Conservation (phyloP, 2,113 vertebrate genomes). For the Xenopus tropicalis region DNA sequence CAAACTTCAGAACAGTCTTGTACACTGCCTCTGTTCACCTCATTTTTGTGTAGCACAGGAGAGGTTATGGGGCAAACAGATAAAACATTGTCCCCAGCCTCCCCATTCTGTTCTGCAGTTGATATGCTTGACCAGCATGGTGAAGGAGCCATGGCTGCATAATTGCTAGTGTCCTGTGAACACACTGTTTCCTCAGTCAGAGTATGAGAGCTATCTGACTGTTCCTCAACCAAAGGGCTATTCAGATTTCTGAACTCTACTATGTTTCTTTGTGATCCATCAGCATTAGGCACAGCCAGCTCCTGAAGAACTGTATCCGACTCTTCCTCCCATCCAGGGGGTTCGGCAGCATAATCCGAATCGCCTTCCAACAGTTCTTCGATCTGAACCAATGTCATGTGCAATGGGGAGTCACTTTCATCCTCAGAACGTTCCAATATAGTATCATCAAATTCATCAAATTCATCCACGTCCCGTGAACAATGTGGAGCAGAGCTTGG, state of each 20-base stretch:
- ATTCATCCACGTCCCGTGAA: slow-evolving; percentile 8
- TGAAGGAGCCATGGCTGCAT: slow-evolving; percentile 24
- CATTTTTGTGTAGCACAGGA: not conserved
- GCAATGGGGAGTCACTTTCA: slow-evolving; percentile 56
- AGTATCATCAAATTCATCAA: slow-evolving; percentile 55
- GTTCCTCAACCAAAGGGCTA: not conserved
- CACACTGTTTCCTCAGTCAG: not conserved
- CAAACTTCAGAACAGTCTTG: too few species aligned
- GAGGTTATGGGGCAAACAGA: not conserved
- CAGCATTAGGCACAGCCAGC: not conserved
- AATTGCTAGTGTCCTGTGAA: slow-evolving; percentile 3
- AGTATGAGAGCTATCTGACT: not conserved
- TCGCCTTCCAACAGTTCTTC: slow-evolving; percentile 61
- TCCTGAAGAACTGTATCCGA: not conserved
- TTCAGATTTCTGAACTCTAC: not conserved
- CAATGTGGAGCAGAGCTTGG: slow-evolving; percentile 5
- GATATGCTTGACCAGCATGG: not conserved
- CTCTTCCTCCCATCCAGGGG: not conserved
- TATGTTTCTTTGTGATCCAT: not conserved
- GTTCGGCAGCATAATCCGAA: slow-evolving; percentile 1
- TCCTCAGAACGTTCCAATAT: slow-evolving; percentile 58
- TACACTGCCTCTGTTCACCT: not conserved
- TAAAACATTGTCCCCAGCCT: too few species aligned
- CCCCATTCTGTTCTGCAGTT: not conserved
- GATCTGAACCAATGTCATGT: slow-evolving; percentile 61